Conservation (phyloP, 1,140 invertebrate genomes). For the Araneus ventricosus region DNA sequence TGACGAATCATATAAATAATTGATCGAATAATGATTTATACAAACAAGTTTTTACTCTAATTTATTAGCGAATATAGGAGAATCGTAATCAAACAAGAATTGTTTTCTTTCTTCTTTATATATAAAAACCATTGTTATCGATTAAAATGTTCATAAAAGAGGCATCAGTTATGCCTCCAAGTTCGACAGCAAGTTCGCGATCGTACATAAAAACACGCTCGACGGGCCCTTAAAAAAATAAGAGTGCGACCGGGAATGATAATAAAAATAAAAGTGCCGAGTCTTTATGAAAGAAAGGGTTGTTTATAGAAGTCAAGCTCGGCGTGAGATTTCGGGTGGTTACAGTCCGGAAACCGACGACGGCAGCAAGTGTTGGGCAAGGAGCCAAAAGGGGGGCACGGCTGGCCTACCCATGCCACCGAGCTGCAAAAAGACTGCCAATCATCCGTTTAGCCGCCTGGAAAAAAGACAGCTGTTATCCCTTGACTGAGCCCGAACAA, state of each 20-base stretch:
- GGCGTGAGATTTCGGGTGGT: slow-evolving; percentile 62
- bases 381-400: slow-evolving; percentile 51
- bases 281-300: slow-evolving; percentile 67
- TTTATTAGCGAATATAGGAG: too few species aligned
- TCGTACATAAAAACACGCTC: background rate
- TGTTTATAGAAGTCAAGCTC: slow-evolving; percentile 67
- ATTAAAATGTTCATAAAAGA: too few species aligned
- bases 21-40: too few species aligned
- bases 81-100: too few species aligned
- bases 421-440: slow-evolving; percentile 61
- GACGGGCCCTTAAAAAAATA: background rate
- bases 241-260: slow-evolving; percentile 3
- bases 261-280: slow-evolving; percentile 20
- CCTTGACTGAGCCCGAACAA: slow-evolving; percentile 72
- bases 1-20: too few species aligned
- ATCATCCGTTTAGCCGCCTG: slow-evolving; percentile 73
- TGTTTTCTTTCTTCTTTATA: too few species aligned
- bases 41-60: too few species aligned
- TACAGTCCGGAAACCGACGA: slow-evolving; percentile 53
- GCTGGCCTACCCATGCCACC: slow-evolving; percentile 46
- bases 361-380: slow-evolving; percentile 69
- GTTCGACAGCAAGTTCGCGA: background rate
- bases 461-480: slow-evolving; percentile 74
- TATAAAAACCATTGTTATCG: too few species aligned
- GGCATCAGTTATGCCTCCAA: background rate